These are phyloP conservation scores for Sander vitreus DNA, from an alignment of 2,113 vertebrate species.

Conservation along the genomic window DNA sequence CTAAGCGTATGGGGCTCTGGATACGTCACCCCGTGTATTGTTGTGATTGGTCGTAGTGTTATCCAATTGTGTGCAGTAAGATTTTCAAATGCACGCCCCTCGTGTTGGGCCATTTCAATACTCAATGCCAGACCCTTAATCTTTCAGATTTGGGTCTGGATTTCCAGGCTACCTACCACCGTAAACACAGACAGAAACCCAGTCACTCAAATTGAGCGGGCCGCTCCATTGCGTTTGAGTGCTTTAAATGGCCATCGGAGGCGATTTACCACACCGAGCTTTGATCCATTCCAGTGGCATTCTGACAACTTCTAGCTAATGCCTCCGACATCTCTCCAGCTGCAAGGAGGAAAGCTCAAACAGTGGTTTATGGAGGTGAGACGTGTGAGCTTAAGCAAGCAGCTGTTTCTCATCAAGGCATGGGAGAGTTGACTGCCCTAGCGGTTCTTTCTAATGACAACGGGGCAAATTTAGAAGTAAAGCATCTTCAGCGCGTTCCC, in stretches of 20 bases:
- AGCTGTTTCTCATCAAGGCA: conserved; percentile 57
- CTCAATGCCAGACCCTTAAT: too few relatives aligned
- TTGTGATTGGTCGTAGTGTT: too few relatives aligned
- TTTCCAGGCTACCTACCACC: not conserved
- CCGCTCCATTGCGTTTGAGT: conserved; percentile 2
- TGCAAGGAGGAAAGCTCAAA: conserved; percentile 35
- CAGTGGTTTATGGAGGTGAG: conserved; percentile 45
- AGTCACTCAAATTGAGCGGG: conserved; percentile 33
- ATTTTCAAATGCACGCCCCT: too few relatives aligned
- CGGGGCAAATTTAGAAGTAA: conserved; percentile 16
- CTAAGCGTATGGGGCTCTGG: too few relatives aligned
- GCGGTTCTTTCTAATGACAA: conserved; percentile 47
- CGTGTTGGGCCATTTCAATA: too few relatives aligned
- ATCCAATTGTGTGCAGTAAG: too few relatives aligned
- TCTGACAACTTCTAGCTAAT: conserved; percentile 39
- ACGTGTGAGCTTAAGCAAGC: conserved; percentile 31
- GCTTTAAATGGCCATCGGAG: conserved; percentile 55
- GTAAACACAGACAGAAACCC: not conserved
- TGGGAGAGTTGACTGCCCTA: conserved; percentile 5
- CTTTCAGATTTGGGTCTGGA: too few relatives aligned
- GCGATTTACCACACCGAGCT: conserved; percentile 31
- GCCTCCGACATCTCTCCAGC: conserved; percentile 27
- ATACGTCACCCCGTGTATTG: too few relatives aligned
- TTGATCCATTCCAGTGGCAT: conserved; percentile 50
- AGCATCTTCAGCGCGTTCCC: conserved; percentile 23